Evolutionary conservation across 2,888 invertebrate species (phyloP).

Genomic region (Ceraclea dissimilis): DNA sequence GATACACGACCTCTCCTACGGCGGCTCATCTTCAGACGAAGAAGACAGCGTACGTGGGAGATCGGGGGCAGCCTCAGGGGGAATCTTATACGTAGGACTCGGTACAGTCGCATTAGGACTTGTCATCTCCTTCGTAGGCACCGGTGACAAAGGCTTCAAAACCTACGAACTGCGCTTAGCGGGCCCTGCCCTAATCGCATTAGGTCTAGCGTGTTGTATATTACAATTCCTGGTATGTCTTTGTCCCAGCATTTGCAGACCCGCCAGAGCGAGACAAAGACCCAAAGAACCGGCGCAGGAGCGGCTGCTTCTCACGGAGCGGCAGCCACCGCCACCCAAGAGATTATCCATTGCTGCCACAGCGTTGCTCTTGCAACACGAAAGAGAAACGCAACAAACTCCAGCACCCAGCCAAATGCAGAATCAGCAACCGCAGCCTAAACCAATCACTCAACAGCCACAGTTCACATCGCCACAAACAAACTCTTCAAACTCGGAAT

Average conservation of each 20-base stretch:
- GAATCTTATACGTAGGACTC: slow-evolving; percentile 78
- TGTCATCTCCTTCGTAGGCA: slow-evolving; percentile 83
- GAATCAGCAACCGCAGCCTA: slow-evolving; percentile 10
- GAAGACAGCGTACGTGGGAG: slow-evolving; percentile 58
- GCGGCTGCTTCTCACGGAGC: slow-evolving; percentile 28
- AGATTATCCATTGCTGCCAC: slow-evolving; percentile 31
- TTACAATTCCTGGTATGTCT: slow-evolving; percentile 78
- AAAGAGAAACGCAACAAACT: slow-evolving; percentile 18
- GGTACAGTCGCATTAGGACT: slow-evolving; percentile 77
- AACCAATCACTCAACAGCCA: slow-evolving; percentile 9
- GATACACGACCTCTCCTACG: slow-evolving; percentile 80
- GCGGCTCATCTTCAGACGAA: slow-evolving; percentile 66
- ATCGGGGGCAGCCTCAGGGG: slow-evolving; percentile 74
- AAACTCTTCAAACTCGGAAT: slow-evolving; percentile 26
- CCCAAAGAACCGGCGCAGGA: slow-evolving; percentile 31
- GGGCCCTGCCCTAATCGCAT: slow-evolving; percentile 71
- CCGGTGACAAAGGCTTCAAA: slow-evolving; percentile 83
- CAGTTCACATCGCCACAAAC: slow-evolving; percentile 13
- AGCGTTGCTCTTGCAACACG: slow-evolving; percentile 29
- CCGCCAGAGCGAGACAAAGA: slow-evolving; percentile 33
- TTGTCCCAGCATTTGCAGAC: slow-evolving; percentile 70
- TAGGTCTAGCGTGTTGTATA: slow-evolving; percentile 76
- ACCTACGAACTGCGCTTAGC: slow-evolving; percentile 79
- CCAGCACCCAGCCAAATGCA: slow-evolving; percentile 18
- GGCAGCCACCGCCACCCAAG: slow-evolving; percentile 32